These are phyloP conservation scores for Gadus chalcogrammus DNA, from an alignment of 2,113 vertebrate genomes.

Conservation along the genomic window DNA sequence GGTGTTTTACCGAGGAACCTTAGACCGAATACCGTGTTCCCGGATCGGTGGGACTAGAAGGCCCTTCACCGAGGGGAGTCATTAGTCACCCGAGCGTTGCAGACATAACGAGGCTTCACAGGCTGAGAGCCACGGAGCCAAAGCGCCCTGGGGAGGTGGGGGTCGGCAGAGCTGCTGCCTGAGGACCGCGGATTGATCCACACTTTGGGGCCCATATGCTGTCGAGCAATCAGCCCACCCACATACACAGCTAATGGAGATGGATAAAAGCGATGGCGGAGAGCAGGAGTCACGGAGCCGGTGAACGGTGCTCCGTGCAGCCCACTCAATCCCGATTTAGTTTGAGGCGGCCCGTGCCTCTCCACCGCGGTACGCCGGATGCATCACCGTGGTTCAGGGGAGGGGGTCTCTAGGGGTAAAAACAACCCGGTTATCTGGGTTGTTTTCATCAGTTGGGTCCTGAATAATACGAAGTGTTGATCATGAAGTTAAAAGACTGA, in stretches of 20 bases:
- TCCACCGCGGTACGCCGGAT: not conserved
- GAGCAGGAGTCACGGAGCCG: slow-evolving; percentile 53
- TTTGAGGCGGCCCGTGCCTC: not conserved
- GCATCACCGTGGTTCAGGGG: too few relatives aligned
- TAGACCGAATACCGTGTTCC: not conserved
- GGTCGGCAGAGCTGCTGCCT: slow-evolving; percentile 25
- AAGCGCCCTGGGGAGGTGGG: slow-evolving; percentile 22
- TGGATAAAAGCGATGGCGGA: slow-evolving; percentile 59
- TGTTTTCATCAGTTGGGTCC: too few relatives aligned
- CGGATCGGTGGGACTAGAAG: not conserved
- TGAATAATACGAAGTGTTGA: too few relatives aligned
- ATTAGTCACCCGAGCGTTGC: not conserved
- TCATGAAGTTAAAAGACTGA: too few relatives aligned
- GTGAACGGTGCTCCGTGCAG: slow-evolving; percentile 39
- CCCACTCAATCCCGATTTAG: slow-evolving; percentile 59
- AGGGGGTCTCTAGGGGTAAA: too few relatives aligned
- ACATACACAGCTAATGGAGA: slow-evolving; percentile 56
- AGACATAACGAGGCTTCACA: slow-evolving; percentile 3
- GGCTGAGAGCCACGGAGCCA: slow-evolving; percentile 32
- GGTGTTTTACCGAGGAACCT: too few relatives aligned
- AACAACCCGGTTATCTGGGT: too few relatives aligned
- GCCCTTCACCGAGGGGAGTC: not conserved
- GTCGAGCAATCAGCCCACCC: slow-evolving; percentile 64
- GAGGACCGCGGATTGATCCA: slow-evolving; percentile 52
- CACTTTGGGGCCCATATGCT: slow-evolving; percentile 62